Conservation (phyloP, 2,888 invertebrate genomes). For the Brachyopa scutellaris region DNA sequence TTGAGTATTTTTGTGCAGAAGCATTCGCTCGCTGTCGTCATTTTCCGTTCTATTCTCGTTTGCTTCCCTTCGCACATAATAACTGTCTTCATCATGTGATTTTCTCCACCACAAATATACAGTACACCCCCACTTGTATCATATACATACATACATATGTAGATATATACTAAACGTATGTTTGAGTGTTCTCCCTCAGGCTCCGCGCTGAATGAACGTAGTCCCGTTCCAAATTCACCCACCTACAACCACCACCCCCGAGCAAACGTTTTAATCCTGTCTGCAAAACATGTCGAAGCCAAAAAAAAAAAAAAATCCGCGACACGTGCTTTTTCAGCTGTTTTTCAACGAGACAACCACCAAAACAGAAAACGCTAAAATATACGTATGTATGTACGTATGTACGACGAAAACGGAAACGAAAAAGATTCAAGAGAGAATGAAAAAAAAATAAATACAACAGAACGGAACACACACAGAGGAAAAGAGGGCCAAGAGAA, state of each 20-base stretch:
- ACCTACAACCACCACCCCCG: conserved; percentile 4
- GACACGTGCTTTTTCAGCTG: conserved; percentile 73
- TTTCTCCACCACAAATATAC: conserved; percentile 36
- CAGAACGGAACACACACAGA: not conserved
- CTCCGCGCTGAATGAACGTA: conserved; percentile 61
- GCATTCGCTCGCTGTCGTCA: conserved; percentile 15
- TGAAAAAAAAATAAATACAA: conserved; percentile 15
- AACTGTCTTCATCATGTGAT: conserved; percentile 51
- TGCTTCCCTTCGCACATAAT: not conserved
- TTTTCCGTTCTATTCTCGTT: conserved; percentile 1
- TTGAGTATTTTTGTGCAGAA: conserved; percentile 3
- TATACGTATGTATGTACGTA: not conserved
- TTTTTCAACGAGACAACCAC: conserved; percentile 66
- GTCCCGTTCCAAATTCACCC: conserved; percentile 2
- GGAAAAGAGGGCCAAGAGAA: conserved; percentile 7
- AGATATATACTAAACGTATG: not conserved
- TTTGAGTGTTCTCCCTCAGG: conserved; percentile 26
- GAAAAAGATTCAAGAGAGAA: conserved; percentile 35
- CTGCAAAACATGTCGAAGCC: conserved; percentile 31
- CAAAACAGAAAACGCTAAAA: conserved; percentile 60
- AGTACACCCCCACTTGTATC: conserved; percentile 38
- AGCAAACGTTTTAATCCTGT: conserved; percentile 71
- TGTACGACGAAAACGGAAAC: conserved; percentile 45
- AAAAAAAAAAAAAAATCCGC: conserved; percentile 55
- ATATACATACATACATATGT: not conserved